Evolutionary conservation across 1,140 invertebrate genomes (phyloP).

Genomic region (Bathynomus jamesi): DNA sequence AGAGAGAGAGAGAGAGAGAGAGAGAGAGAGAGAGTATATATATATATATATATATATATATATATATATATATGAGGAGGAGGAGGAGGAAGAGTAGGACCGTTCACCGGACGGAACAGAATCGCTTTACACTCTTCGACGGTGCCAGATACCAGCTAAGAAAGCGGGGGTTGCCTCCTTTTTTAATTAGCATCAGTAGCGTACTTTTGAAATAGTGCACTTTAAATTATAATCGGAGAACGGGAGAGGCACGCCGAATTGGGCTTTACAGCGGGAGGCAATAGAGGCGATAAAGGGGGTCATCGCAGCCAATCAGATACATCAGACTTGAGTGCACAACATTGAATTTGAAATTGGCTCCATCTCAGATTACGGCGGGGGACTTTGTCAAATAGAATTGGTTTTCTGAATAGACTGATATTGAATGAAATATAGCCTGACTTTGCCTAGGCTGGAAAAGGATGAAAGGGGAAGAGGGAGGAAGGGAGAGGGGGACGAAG

Average conservation of each 20-base stretch:
- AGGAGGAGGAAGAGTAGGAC: not conserved
- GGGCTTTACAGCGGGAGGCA: not conserved
- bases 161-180: not conserved
- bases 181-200: not conserved
- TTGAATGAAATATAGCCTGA: not conserved
- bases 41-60: too few species aligned
- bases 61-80: too few species aligned
- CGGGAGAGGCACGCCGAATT: not conserved
- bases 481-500: too few species aligned
- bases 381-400: not conserved
- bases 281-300: not conserved
- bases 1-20: not conserved
- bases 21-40: not conserved
- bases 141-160: not conserved
- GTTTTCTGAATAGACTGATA: not conserved
- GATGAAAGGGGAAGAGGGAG: too few species aligned
- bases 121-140: not conserved
- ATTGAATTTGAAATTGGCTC: not conserved
- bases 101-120: not conserved
- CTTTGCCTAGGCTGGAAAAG: too few species aligned
- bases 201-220: not conserved
- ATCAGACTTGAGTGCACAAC: not conserved
- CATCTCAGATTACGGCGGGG: not conserved
- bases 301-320: not conserved
- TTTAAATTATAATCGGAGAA: not conserved